A percentile compares a stretch with the other conserved stretches of the same genome.
Evolutionary conservation across 2,888 invertebrate species (phyloP).

Genomic region (Dorcus hopei): DNA sequence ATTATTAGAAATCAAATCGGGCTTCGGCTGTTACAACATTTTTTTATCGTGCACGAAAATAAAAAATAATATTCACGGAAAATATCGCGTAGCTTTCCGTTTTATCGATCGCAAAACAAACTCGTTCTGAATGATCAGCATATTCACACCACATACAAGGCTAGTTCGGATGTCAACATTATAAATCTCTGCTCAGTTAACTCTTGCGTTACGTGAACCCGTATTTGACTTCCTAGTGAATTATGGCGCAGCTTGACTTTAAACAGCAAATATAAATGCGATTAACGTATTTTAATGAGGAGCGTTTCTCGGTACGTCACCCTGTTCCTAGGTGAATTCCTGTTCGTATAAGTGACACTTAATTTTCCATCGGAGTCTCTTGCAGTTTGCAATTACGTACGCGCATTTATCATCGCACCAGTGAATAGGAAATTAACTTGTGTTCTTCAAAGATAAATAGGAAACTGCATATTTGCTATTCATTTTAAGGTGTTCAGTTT

Average conservation of each 20-base stretch:
- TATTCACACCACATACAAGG: constrained; percentile 40
- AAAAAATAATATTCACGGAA: too few species aligned
- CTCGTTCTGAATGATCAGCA: constrained; percentile 15
- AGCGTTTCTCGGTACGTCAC: constrained; percentile 5
- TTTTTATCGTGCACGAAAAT: too few species aligned
- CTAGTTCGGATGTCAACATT: constrained; percentile 41
- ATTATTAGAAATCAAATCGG: constrained; percentile 3
- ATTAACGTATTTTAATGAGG: constrained; percentile 47
- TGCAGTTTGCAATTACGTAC: constrained; percentile 7
- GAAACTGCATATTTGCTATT: too few species aligned
- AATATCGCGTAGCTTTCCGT: neutral
- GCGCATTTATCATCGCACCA: neutral
- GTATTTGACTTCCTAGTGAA: constrained; percentile 46
- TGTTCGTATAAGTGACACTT: constrained; percentile 7
- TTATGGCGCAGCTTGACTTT: constrained; percentile 40
- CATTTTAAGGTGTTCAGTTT: too few species aligned
- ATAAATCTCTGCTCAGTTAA: constrained; percentile 46
- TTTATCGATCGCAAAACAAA: neutral
- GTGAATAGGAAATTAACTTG: too few species aligned
- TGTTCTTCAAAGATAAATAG: too few species aligned
- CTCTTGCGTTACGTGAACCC: constrained; percentile 36
- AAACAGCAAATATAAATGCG: constrained; percentile 45
- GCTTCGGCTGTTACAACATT: neutral
- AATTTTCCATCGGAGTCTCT: constrained; percentile 10
- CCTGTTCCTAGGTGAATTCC: neutral